Percentiles rank a stretch among this genome's conserved stretches.
Evolutionary conservation across 1,140 invertebrate species (phyloP).

Genomic region (Brachystomella parvula): DNA sequence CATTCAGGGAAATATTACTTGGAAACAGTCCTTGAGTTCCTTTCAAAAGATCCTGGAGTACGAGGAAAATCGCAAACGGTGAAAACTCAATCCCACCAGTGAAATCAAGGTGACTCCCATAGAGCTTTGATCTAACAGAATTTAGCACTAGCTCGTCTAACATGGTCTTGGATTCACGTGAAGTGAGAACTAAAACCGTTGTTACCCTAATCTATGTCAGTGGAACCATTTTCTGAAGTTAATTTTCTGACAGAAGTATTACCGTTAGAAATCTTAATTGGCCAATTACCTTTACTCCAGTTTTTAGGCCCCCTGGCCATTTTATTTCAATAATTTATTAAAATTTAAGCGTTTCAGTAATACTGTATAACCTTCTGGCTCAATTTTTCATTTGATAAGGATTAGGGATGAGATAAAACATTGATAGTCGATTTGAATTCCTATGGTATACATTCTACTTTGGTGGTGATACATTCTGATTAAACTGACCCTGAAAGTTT

Average conservation of each 20-base stretch:
- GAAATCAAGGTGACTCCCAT: neutral
- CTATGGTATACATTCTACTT: neutral
- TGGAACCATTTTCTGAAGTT: too few species aligned
- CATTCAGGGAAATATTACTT: neutral
- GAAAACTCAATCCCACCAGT: neutral
- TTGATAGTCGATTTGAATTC: neutral
- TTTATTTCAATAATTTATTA: neutral
- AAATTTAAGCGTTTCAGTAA: too few species aligned
- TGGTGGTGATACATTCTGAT: constrained; percentile 55
- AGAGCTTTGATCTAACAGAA: neutral
- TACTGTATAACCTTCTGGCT: neutral
- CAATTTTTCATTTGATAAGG: neutral
- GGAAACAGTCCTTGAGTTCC: neutral
- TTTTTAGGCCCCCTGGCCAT: neutral
- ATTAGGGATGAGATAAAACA: too few species aligned
- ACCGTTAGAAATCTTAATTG: too few species aligned
- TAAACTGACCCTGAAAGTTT: constrained; percentile 70
- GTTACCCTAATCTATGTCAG: neutral
- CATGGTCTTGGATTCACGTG: neutral
- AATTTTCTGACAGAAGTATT: too few species aligned
- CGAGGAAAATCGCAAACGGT: neutral
- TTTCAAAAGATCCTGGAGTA: neutral
- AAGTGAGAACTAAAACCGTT: neutral
- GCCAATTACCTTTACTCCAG: neutral
- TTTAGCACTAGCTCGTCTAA: neutral